phyloP scores from a whole-genome alignment of 2,797 vertebrate genomes.

The Phataginus tetradactyla region DNA sequence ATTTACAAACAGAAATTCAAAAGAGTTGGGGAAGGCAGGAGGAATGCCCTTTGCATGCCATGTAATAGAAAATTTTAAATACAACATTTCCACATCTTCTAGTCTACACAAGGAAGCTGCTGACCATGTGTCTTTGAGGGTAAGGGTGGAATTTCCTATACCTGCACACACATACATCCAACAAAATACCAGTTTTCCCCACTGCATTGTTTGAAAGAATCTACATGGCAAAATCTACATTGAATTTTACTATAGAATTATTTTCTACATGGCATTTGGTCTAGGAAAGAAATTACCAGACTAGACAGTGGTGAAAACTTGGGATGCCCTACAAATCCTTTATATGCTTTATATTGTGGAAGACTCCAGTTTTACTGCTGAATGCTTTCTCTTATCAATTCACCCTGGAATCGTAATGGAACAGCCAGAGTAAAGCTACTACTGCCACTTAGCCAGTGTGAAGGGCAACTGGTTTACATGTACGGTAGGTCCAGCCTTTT shows the following conservation, averaged over 20 bases:
- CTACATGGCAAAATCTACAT: not conserved
- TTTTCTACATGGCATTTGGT: not conserved
- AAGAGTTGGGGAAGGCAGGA: not conserved
- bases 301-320: not conserved
- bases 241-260: not conserved
- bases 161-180: not conserved
- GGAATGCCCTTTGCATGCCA: not conserved
- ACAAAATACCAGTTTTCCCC: not conserved
- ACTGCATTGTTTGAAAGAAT: not conserved
- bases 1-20: not conserved
- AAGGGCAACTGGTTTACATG: not conserved
- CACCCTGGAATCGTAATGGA: not conserved
- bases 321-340: not conserved
- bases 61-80: not conserved
- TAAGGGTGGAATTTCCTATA: not conserved
- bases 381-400: not conserved
- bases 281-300: not conserved
- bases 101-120: not conserved
- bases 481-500: not conserved
- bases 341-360: not conserved
- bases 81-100: not conserved
- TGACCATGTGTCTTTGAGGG: not conserved
- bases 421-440: not conserved
- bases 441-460: not conserved
- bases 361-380: not conserved